Conservation (phyloP, 2,113 vertebrate genomes). For the Saccopteryx leptura region DNA sequence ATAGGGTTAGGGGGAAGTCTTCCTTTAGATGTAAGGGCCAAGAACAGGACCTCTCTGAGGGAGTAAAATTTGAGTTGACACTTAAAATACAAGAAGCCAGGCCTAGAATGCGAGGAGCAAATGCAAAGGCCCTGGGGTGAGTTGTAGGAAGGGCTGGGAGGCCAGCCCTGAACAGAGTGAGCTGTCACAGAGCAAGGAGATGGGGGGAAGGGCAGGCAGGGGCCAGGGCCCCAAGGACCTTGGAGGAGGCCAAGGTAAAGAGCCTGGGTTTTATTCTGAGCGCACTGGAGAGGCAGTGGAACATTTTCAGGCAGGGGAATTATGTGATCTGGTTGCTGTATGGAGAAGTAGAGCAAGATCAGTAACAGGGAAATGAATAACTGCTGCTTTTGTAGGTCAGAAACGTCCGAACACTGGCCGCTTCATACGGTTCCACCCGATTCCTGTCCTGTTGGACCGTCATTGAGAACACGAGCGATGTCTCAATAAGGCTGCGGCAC, state of each 20-base stretch:
- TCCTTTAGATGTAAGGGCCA: not conserved
- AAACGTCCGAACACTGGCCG: fast-evolving
- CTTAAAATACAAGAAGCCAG: not conserved
- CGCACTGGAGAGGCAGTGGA: not conserved
- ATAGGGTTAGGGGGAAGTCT: not conserved
- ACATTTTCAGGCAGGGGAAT: slow-evolving; percentile 50
- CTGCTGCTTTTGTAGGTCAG: slow-evolving; percentile 57
- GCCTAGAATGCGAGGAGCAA: not conserved
- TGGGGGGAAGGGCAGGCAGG: not conserved
- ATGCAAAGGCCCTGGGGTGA: not conserved
- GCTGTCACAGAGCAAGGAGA: not conserved
- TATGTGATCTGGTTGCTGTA: slow-evolving; percentile 59
- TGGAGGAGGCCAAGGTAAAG: not conserved
- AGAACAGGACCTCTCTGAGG: not conserved
- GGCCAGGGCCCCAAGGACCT: not conserved
- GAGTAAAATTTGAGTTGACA: not conserved
- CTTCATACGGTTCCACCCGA: not conserved
- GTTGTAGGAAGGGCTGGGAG: not conserved
- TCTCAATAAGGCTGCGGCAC: not conserved
- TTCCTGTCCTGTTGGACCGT: not conserved
- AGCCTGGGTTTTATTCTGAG: slow-evolving; percentile 49
- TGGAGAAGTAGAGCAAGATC: slow-evolving; percentile 42
- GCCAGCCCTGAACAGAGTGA: fast-evolving
- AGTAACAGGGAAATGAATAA: not conserved
- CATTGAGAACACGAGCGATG: not conserved